Base-by-base conservation (phyloP, 2,113 vertebrate genomes). In the Ageneiosus marmoratus region DNA sequence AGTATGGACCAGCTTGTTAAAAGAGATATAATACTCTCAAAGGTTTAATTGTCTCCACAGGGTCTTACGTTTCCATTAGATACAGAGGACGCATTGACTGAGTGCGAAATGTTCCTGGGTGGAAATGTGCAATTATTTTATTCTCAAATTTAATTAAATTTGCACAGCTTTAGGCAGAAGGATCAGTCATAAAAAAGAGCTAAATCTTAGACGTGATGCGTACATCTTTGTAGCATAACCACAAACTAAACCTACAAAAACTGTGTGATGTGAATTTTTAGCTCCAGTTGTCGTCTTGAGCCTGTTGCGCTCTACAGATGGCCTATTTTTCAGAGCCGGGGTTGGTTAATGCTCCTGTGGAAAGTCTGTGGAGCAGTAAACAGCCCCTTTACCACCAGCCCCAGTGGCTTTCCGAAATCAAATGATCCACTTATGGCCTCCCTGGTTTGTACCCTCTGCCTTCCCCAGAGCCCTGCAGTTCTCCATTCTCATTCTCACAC, bases 251-350 rank as follows among this genome's bases (percentile, higher is more conserved):
- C 44, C 65, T 3, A 44, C 3, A 46, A 44, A 46, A 72, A 20
- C 2, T 3, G 15, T 76, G 29, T 76, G 50, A 76, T 53, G 48
- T 32, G 27, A 67, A 41, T 55, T 69, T 69, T 63, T 51, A 79
- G 60, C 60, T 67, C 7, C 3, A 69, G 29, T 82, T 18, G 73
- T 41, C n/a, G 50, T 78, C 51, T 51, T 27, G 53, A 73, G 65
- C 46, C 89, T 89, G 70, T 62, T 48, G 88, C 84, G 84, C 90
- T 84, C 91, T 90, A 89, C 90, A 90, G 89, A 91, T 93, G 93
- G 90, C 92, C 92, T 92, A 93, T 88, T 93, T 94, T 91, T 69
- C 65, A 62, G 55, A 46, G 37, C 29, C 29, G 41, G 11, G 53
- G 84, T 89, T 78, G 84, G 83, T 89, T 92, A 91, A 92, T 92